Evolutionary conservation across 2,797 vertebrate genomes (phyloP).

Genomic region (Arnoldichthys spilopterus): DNA sequence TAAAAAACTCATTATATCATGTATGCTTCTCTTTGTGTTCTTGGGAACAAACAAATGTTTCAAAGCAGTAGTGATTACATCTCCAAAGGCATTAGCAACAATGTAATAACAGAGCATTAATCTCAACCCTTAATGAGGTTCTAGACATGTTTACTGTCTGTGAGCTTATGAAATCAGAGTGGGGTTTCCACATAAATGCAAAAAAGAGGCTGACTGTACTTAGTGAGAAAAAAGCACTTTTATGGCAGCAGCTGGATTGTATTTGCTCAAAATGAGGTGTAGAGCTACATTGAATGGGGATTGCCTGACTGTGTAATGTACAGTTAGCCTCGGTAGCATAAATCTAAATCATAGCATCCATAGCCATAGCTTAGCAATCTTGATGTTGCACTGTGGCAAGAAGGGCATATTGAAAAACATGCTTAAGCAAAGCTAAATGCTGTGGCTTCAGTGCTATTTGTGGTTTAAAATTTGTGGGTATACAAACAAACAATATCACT

Average conservation of each 20-base stretch:
- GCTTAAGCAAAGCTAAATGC: not conserved
- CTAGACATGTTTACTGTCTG: constrained; percentile 49
- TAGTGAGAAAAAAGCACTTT: constrained; percentile 16
- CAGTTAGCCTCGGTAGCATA: constrained; percentile 5
- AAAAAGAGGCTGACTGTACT: constrained; percentile 22
- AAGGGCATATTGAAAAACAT: not conserved
- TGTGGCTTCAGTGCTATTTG: constrained; percentile 12
- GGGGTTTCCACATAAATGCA: constrained; percentile 57
- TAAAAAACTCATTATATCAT: constrained; percentile 25
- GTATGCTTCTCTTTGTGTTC: constrained; percentile 20
- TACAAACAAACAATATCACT: constrained; percentile 4
- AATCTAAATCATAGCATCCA: not conserved
- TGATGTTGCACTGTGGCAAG: constrained; percentile 4
- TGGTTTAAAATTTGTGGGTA: not conserved
- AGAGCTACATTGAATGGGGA: constrained; percentile 15
- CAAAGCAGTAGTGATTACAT: constrained; percentile 55
- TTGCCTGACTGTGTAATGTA: constrained; percentile 31
- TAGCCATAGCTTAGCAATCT: constrained; percentile 7
- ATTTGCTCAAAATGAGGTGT: constrained; percentile 34
- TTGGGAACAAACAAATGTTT: constrained; percentile 26
- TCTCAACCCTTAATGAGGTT: constrained; percentile 66
- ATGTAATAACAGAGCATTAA: constrained; percentile 61
- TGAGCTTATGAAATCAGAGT: constrained; percentile 57
- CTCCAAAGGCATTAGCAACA: constrained; percentile 61
- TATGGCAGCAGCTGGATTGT: constrained; percentile 52